Percentiles rank a stretch among this genome's conserved stretches.
Conservation (phyloP, 2,888 invertebrate species). For the Dolichomitus sp. region DNA sequence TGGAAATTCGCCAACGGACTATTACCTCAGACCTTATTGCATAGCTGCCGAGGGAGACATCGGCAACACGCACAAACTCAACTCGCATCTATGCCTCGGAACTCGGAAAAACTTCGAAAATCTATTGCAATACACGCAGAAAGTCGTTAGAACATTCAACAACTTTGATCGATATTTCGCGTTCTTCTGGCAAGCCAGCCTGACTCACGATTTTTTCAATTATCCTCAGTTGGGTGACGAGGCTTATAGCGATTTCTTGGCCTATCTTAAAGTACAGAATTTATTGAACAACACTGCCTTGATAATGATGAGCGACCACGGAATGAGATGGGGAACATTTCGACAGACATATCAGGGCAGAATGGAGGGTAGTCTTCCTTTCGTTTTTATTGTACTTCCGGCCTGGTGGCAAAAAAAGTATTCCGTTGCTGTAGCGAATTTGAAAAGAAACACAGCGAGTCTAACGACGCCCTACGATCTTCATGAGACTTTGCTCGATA, state of each 20-base stretch:
- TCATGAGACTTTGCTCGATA: constrained; percentile 92
- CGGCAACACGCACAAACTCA: constrained; percentile 89
- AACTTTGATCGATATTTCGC: constrained; percentile 90
- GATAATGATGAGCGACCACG: constrained; percentile 95
- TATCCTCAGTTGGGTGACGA: constrained; percentile 92
- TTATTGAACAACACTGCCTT: constrained; percentile 90
- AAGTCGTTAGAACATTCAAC: constrained; percentile 89
- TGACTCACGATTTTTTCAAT: constrained; percentile 95
- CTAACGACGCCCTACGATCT: constrained; percentile 96
- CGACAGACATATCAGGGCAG: constrained; percentile 94
- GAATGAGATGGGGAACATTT: constrained; percentile 95
- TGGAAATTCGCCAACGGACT: constrained; percentile 93
- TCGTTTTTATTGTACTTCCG: constrained; percentile 92
- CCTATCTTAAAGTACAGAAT: constrained; percentile 85
- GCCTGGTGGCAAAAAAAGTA: constrained; percentile 90
- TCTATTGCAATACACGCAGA: constrained; percentile 91
- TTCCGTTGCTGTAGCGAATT: constrained; percentile 89
- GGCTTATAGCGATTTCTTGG: constrained; percentile 88
- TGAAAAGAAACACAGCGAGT: constrained; percentile 90
- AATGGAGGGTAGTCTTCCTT: constrained; percentile 95
- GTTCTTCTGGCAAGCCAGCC: constrained; percentile 94
- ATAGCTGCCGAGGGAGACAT: constrained; percentile 90
- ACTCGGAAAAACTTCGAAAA: constrained; percentile 90
- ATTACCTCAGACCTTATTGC: constrained; percentile 93
- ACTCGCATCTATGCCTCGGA: constrained; percentile 91